A percentile compares a stretch with the other conserved stretches of the same genome.
These are phyloP conservation scores for Sphaeramia orbicularis DNA, from an alignment of 2,797 vertebrate genomes.

Conservation along the genomic window DNA sequence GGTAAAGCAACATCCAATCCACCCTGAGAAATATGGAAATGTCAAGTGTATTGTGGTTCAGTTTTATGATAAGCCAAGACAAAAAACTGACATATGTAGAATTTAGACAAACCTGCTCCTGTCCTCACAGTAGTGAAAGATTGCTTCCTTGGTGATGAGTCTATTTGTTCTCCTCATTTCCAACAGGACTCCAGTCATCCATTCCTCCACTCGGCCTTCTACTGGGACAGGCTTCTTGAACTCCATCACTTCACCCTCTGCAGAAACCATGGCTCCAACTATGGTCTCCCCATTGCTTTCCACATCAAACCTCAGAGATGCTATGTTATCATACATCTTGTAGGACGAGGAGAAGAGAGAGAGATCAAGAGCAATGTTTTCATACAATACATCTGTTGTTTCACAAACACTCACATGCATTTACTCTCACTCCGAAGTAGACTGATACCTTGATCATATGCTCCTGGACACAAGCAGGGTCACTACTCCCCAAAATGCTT, in stretches of 20 bases:
- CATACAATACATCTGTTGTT: neutral
- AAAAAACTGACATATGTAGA: conserved; percentile 36
- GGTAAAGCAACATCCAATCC: conserved; percentile 96
- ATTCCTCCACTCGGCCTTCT: conserved; percentile 93
- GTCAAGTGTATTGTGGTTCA: neutral
- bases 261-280: conserved; percentile 93
- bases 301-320: conserved; percentile 88
- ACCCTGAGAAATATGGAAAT: conserved; percentile 80
- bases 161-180: conserved; percentile 95
- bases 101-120: conserved; percentile 87
- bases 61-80: neutral
- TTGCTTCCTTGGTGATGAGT: conserved; percentile 95
- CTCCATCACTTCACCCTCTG: conserved; percentile 94
- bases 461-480: conserved; percentile 93
- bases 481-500: conserved; percentile 94
- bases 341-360: conserved; percentile 13
- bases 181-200: conserved; percentile 92
- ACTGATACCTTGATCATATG: conserved; percentile 95
- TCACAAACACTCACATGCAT: neutral
- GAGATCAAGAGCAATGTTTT: conserved; percentile 2
- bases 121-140: conserved; percentile 91
- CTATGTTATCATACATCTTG: conserved; percentile 98
- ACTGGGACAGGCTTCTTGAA: conserved; percentile 86
- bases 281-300: conserved; percentile 83
- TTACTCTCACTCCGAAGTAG: conserved; percentile 7